These are phyloP conservation scores for Sciurus carolinensis DNA, from an alignment of 2,797 vertebrate species.

Conservation along the genomic window DNA sequence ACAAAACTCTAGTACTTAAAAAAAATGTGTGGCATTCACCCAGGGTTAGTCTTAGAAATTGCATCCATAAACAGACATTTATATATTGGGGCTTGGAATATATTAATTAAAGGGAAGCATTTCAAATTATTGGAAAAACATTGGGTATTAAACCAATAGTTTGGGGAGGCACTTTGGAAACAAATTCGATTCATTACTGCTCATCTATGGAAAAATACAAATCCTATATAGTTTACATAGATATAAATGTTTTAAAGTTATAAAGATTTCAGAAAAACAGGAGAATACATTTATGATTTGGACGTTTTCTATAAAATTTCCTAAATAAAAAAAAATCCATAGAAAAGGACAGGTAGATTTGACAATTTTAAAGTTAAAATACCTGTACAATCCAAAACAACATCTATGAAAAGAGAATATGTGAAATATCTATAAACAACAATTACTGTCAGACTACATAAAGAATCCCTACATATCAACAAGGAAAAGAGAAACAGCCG, in stretches of 20 bases:
- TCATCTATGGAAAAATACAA: neutral
- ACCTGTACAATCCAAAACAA: neutral
- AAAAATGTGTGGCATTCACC: neutral
- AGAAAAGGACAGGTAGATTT: neutral
- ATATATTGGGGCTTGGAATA: neutral
- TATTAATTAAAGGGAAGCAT: neutral
- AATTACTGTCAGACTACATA: neutral
- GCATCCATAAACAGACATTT: neutral
- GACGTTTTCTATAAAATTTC: neutral
- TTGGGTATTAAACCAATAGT: neutral
- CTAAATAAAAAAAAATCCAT: neutral
- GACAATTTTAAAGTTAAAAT: slow-evolving; percentile 30
- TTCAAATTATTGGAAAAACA: neutral
- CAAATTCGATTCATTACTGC: neutral
- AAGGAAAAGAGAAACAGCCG: neutral
- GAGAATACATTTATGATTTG: neutral
- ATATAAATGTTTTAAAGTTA: neutral
- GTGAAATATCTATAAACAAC: slow-evolving; percentile 7
- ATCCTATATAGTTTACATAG: neutral
- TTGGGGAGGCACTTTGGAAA: neutral
- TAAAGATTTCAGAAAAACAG: slow-evolving; percentile 9
- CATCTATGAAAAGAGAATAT: neutral
- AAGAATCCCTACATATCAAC: neutral
- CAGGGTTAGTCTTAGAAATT: neutral
- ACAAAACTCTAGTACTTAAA: neutral